These are phyloP conservation scores for Oryzias celebensis DNA, from an alignment of 2,113 vertebrate genomes.

Conservation along the genomic window DNA sequence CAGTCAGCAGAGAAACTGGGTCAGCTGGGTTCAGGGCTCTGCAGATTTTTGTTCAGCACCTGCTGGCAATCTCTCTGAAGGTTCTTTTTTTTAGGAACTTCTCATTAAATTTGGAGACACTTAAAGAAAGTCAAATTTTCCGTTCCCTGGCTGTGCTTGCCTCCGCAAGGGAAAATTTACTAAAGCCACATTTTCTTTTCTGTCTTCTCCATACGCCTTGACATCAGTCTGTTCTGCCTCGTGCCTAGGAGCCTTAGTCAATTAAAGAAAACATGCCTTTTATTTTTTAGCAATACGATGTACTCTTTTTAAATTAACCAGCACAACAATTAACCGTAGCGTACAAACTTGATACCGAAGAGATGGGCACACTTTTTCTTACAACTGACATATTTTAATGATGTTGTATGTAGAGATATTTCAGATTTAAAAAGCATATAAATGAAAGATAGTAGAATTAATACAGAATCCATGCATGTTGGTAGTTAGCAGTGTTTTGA, in stretches of 20 bases:
- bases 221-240: constrained; percentile 27
- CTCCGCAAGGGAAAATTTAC: constrained; percentile 26
- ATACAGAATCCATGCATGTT: constrained; percentile 54
- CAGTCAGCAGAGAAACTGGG: constrained; percentile 53
- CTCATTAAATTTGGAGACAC: constrained; percentile 60
- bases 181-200: constrained; percentile 33
- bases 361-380: constrained; percentile 9
- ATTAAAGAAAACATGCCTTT: too few species aligned
- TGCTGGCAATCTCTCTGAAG: constrained; percentile 41
- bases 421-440: constrained; percentile 20
- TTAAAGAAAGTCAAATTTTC: constrained; percentile 44
- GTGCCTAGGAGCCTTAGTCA: too few species aligned
- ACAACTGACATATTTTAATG: background rate
- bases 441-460: constrained; percentile 42
- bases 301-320: constrained; percentile 22
- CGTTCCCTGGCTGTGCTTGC: constrained; percentile 43
- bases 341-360: background rate
- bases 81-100: constrained; percentile 32
- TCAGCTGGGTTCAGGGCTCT: constrained; percentile 5
- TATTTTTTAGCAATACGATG: constrained; percentile 28
- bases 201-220: constrained; percentile 15
- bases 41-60: constrained; percentile 43
- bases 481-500: constrained; percentile 67
- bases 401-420: constrained; percentile 1
- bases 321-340: constrained; percentile 1